Evolutionary conservation across 2,113 vertebrate genomes (phyloP), one percentile per base, ranked within the genome.

Genomic region (Daboia siamensis): DNA sequence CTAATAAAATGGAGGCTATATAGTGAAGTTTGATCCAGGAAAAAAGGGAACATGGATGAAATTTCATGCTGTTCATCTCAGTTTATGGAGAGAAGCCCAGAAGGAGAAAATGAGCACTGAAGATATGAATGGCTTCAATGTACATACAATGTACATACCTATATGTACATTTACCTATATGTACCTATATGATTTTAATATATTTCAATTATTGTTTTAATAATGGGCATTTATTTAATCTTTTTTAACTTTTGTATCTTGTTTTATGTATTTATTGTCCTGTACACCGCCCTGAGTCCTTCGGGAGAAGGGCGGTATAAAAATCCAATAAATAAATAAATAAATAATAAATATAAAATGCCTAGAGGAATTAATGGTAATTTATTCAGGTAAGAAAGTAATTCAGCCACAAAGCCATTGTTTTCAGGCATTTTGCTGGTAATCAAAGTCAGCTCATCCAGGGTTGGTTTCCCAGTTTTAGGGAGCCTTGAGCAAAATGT

Each of bases 1-100:
- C 61, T 88, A 92, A 92, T 92, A 80, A 92, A 92, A 92, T 44
- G 8, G 87, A 69, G 88, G 87, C 26, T 84, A 39, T 56, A 44
- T 39, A 84, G 64, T 23, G 26, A 92, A 92, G 39, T 89, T 89
- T 54, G 57, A 54, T 59, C 54, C 91, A 89, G 74, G 89, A 11
- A 84, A 44, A 26, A 51, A 56, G 3, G 15, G 86, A 29, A 39
- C 10, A 85, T n/a, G 64, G 84, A 51, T 51, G 64, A 44, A 48
- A 59, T 85, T 84, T 44, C 39, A 80, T 80, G 33, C 12, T 5
- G 4, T 26, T 56, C 24, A n/a, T 51, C 52, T 44, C 51, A 52
- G 9, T 29, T 20, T 48, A 51, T 2, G 33, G 86, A 91, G 80
- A 64, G 23, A 87, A 6, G 23, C 52, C 29, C 20, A 17, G 87